A percentile compares a stretch with the other conserved stretches of the same genome.
Conservation (phyloP, 2,113 vertebrate species). For the Lampris incognitus region DNA sequence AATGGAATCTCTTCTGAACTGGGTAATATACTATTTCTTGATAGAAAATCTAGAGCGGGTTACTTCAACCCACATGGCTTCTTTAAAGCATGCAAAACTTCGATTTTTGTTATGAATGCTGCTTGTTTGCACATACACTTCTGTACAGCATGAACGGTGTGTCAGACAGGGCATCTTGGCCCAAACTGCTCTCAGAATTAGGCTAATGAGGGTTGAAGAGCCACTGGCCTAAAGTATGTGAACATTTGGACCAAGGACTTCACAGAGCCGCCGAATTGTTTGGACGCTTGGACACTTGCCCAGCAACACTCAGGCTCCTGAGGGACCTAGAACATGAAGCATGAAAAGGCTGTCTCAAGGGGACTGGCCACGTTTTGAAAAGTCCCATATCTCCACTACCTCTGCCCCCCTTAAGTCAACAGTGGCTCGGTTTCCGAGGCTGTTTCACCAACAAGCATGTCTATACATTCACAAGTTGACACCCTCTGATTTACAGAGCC, state of each 20-base stretch:
- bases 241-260: slow-evolving; percentile 36
- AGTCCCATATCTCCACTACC: slow-evolving; percentile 53
- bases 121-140: background rate
- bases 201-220: slow-evolving; percentile 23
- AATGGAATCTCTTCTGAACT: background rate
- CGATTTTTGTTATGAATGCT: background rate
- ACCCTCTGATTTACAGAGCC: slow-evolving; percentile 69
- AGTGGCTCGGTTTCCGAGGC: slow-evolving; percentile 67
- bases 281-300: slow-evolving; percentile 64
- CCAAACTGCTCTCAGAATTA: slow-evolving; percentile 9
- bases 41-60: background rate
- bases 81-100: background rate
- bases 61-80: background rate
- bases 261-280: slow-evolving; percentile 38
- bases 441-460: slow-evolving; percentile 72
- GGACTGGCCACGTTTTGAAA: slow-evolving; percentile 59
- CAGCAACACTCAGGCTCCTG: slow-evolving; percentile 70
- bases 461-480: slow-evolving; percentile 74
- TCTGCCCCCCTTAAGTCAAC: slow-evolving; percentile 75
- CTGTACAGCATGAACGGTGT: background rate
- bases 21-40: background rate
- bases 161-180: background rate
- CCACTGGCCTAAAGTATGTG: slow-evolving; percentile 17
- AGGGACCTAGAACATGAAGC: slow-evolving; percentile 61
- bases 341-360: slow-evolving; percentile 71